Conservation (phyloP, 2,113 vertebrate genomes). For the Chitala chitala region DNA sequence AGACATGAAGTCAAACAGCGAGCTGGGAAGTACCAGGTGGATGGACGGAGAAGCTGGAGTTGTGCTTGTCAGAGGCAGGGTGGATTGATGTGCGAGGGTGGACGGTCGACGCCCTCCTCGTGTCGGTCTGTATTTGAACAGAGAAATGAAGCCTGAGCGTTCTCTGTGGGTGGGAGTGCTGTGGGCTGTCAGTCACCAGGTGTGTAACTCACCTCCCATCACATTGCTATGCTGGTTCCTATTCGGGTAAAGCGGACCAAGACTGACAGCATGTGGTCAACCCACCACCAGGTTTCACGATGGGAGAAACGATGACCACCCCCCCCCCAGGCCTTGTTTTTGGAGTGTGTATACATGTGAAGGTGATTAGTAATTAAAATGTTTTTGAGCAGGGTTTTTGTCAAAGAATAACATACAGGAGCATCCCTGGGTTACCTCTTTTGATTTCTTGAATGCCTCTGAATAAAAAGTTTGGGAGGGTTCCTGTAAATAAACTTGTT, state of each 20-base stretch:
- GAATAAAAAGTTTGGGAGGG: no score
- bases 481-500: no score
- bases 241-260: not conserved
- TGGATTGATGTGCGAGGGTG: not conserved
- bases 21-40: not conserved
- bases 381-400: no score
- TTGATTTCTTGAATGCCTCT: no score
- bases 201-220: not conserved
- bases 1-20: no score
- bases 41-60: not conserved
- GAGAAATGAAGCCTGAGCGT: no score
- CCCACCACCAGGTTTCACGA: not conserved
- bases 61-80: not conserved
- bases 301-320: not conserved
- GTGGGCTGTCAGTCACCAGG: not conserved
- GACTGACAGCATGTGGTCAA: not conserved
- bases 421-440: no score
- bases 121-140: not conserved
- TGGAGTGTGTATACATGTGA: no score
- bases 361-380: no score
- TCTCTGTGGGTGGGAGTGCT: not conserved
- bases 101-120: not conserved
- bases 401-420: no score
- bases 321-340: no score
- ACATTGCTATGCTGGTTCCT: not conserved